phyloP scores from a whole-genome alignment of 2,797 vertebrate genomes.

The Limosa lapponica region DNA sequence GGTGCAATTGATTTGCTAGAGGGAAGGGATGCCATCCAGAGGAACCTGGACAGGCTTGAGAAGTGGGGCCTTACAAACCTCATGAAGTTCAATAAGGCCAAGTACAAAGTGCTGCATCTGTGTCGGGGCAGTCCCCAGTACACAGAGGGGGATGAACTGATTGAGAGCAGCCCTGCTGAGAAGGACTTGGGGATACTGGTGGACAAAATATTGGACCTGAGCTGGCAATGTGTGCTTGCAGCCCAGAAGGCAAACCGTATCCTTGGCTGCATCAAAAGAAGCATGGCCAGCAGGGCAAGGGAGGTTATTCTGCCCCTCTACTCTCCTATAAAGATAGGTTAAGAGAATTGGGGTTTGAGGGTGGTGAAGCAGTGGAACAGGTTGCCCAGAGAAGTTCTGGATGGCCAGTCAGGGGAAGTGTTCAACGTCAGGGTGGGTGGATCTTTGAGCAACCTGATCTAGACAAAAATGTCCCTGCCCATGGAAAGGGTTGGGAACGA shows the following conservation, averaged over 20 bases:
- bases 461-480: not conserved
- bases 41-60: not conserved
- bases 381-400: not conserved
- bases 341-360: not conserved
- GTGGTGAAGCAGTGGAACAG: not conserved
- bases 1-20: not conserved
- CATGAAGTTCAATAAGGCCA: not conserved
- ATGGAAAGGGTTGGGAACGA: not conserved
- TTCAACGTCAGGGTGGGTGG: not conserved
- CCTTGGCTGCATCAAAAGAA: not conserved
- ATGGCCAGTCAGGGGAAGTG: not conserved
- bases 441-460: not conserved
- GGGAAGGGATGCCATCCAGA: not conserved
- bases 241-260: not conserved
- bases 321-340: not conserved
- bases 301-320: not conserved
- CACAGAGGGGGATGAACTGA: not conserved
- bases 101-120: not conserved
- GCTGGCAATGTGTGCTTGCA: rapidly evolving
- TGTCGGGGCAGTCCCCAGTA: not conserved
- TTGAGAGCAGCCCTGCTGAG: not conserved
- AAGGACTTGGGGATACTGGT: not conserved
- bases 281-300: rapidly evolving
- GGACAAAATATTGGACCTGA: not conserved
- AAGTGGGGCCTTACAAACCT: not conserved